Evolutionary conservation across 2,113 vertebrate genomes (phyloP).

Genomic region (Nycticebus coucang): DNA sequence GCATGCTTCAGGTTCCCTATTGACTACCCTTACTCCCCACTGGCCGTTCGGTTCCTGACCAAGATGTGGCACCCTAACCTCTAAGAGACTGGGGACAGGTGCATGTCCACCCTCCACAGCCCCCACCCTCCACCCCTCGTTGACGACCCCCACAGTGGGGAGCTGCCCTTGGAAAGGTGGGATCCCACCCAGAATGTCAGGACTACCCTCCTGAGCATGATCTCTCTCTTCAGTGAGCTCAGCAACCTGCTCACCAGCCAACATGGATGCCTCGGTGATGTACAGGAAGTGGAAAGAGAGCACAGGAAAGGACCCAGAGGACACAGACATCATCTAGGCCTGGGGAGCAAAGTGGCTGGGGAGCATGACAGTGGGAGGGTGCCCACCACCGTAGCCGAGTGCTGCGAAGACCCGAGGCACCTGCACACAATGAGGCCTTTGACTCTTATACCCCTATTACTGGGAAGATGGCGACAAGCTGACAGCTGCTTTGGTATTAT

Average conservation of each 20-base stretch:
- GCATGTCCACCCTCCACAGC: conserved; percentile 97
- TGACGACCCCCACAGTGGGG: conserved; percentile 96
- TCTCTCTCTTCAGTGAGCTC: conserved; percentile 96
- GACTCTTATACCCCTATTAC: conserved; percentile 96
- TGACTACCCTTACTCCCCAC: conserved; percentile 98
- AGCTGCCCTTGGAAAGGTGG: conserved; percentile 95
- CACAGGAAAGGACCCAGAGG: conserved; percentile 95
- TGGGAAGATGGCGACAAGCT: conserved; percentile 92
- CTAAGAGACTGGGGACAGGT: conserved; percentile 97
- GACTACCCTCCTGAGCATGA: conserved; percentile 97
- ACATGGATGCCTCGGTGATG: conserved; percentile 97
- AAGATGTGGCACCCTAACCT: conserved; percentile 99
- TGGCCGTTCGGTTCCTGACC: conserved; percentile 95
- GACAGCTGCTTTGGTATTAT: conserved; percentile 92
- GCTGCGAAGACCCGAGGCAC: conserved; percentile 94
- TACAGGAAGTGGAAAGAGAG: conserved; percentile 98
- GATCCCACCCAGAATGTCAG: conserved; percentile 98
- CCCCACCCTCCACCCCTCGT: conserved; percentile 95
- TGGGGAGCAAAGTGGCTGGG: conserved; percentile 93
- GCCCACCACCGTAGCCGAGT: conserved; percentile 94
- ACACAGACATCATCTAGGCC: conserved; percentile 95
- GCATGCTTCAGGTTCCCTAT: conserved; percentile 96
- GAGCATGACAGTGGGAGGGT: conserved; percentile 96
- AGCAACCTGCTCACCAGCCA: conserved; percentile 98
- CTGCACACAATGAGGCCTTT: conserved; percentile 91